phyloP scores from a whole-genome alignment of 2,113 vertebrate genomes.

The Ctenodactylus gundi region DNA sequence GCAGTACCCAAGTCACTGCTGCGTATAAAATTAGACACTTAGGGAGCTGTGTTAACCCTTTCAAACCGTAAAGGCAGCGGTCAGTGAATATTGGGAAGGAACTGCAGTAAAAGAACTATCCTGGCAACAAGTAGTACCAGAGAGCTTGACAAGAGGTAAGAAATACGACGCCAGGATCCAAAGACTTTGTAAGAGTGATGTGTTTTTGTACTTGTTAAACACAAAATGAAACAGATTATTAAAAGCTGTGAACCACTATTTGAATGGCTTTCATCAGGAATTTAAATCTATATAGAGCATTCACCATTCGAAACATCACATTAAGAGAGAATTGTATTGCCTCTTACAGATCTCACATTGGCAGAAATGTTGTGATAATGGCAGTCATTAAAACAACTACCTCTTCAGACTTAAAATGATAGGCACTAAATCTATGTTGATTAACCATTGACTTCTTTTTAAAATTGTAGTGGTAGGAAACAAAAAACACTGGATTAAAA shows the following conservation, averaged over 20 bases:
- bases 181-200: background rate
- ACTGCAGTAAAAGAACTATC: background rate
- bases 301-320: slow-evolving; percentile 22
- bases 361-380: slow-evolving; percentile 48
- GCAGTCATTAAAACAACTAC: slow-evolving; percentile 51
- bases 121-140: background rate
- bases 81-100: background rate
- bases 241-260: slow-evolving; percentile 10
- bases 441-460: slow-evolving; percentile 37
- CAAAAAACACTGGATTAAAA: slow-evolving; percentile 33
- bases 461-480: slow-evolving; percentile 17
- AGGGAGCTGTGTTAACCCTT: slow-evolving; percentile 47
- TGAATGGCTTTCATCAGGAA: slow-evolving; percentile 25
- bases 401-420: slow-evolving; percentile 45
- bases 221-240: slow-evolving; percentile 53
- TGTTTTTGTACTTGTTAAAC: background rate
- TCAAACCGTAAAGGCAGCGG: background rate
- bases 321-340: slow-evolving; percentile 2
- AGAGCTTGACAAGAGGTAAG: background rate
- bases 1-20: slow-evolving; percentile 17
- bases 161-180: background rate
- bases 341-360: slow-evolving; percentile 40
- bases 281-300: slow-evolving; percentile 14
- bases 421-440: slow-evolving; percentile 48
- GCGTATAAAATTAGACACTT: slow-evolving; percentile 43